phyloP scores from a whole-genome alignment of 53 echinoderm and acorn worm species.

The Hippasteria phrygiana region DNA sequence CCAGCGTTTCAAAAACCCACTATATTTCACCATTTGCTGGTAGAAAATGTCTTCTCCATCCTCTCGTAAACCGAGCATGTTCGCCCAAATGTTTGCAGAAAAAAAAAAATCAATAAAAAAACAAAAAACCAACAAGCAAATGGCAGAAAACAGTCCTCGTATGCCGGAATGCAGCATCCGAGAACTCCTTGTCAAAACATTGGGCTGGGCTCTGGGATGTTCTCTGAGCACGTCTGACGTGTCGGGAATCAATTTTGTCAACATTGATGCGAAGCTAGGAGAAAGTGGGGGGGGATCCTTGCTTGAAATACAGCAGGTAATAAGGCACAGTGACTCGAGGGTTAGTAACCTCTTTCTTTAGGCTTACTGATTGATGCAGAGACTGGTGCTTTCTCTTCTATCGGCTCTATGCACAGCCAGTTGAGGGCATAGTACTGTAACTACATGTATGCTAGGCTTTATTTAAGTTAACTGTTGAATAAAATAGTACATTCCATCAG shows the following conservation, averaged over 20 bases:
- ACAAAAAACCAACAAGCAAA: neutral
- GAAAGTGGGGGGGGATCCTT: neutral
- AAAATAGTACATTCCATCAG: no score
- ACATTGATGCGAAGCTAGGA: neutral
- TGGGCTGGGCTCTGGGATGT: slow-evolving; percentile 11
- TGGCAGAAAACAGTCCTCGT: slow-evolving; percentile 2
- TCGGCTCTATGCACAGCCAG: neutral
- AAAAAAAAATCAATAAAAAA: no score
- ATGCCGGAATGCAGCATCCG: slow-evolving; percentile 7
- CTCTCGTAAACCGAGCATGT: no score
- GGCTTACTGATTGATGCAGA: neutral
- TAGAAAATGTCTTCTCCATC: no score
- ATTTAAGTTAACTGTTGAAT: no score
- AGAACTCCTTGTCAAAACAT: slow-evolving; percentile 52
- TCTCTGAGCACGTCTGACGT: slow-evolving; percentile 46
- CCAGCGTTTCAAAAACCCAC: no score
- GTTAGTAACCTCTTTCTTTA: slow-evolving; percentile 5
- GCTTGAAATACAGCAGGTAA: neutral
- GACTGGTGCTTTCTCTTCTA: neutral
- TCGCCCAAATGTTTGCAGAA: no score
- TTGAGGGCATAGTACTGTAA: no score
- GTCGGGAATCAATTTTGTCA: slow-evolving; percentile 55
- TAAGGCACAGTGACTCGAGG: neutral
- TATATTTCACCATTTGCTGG: no score
- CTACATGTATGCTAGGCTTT: no score